phyloP scores from a whole-genome alignment of 2,113 vertebrate genomes.

The Eonycteris spelaea region DNA sequence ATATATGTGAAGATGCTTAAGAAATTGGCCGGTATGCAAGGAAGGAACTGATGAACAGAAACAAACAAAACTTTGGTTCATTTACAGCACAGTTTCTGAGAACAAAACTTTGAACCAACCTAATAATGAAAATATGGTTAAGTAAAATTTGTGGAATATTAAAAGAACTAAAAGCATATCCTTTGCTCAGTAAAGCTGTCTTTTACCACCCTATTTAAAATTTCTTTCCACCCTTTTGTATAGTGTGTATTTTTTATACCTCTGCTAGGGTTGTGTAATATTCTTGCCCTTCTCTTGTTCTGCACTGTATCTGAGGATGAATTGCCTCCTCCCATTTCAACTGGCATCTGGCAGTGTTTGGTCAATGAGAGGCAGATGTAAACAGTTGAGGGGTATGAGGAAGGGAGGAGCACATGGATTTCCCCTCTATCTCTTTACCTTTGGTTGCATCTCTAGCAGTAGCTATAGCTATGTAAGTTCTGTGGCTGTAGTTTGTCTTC shows the following conservation, averaged over 20 bases:
- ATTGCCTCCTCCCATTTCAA: fast-evolving
- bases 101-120: neutral
- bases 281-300: neutral
- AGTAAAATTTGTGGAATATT: neutral
- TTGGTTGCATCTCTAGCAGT: neutral
- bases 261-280: neutral
- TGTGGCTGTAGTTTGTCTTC: neutral
- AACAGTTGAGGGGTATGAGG: fast-evolving
- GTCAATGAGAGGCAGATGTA: fast-evolving
- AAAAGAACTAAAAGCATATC: neutral
- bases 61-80: neutral
- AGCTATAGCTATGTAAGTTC: neutral
- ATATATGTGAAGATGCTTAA: neutral
- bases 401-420: neutral
- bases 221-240: neutral
- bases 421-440: neutral
- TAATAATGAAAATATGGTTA: neutral
- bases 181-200: neutral
- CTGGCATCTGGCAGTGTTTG: neutral
- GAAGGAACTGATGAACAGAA: neutral
- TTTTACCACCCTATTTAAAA: neutral
- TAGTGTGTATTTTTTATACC: fast-evolving
- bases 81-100: neutral
- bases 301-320: neutral
- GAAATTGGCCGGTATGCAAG: neutral